phyloP scores from a whole-genome alignment of 2,888 invertebrate species.

The Nudaria mundana region DNA sequence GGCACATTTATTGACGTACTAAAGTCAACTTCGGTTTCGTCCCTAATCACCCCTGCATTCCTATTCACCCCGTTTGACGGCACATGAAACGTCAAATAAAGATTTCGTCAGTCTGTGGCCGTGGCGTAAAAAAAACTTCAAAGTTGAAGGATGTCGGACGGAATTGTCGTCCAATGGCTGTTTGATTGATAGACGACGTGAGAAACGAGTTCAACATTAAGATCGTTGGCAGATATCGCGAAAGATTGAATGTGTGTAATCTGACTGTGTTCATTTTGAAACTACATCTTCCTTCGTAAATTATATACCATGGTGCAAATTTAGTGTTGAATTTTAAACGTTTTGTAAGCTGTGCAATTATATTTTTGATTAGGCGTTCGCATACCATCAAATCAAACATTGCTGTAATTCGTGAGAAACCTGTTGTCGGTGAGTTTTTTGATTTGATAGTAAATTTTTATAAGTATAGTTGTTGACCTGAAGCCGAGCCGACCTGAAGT shows the following conservation, averaged over 20 bases:
- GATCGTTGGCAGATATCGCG: slow-evolving; percentile 36
- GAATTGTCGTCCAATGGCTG: slow-evolving; percentile 45
- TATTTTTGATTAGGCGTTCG: slow-evolving; percentile 51
- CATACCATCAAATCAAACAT: slow-evolving; percentile 28
- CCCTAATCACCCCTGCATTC: no score
- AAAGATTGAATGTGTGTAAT: slow-evolving; percentile 32
- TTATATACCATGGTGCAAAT: slow-evolving; percentile 35
- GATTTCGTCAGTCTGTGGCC: slow-evolving; percentile 25
- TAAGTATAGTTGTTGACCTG: no score
- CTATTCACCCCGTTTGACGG: no score
- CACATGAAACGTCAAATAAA: slow-evolving; percentile 1
- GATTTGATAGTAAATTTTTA: no score
- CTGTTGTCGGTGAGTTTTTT: slow-evolving; percentile 70
- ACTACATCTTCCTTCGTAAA: slow-evolving; percentile 29
- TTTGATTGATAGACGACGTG: slow-evolving; percentile 36
- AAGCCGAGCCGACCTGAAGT: no score
- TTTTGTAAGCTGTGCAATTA: slow-evolving; percentile 40
- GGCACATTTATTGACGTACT: no score
- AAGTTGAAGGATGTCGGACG: slow-evolving; percentile 23
- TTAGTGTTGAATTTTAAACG: slow-evolving; percentile 35
- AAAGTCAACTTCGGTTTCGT: no score
- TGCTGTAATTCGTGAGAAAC: slow-evolving; percentile 46
- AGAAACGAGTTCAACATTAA: no score
- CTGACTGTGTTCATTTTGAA: slow-evolving; percentile 33
- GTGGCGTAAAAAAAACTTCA: no score